These are phyloP conservation scores for Dasyprocta punctata DNA, from an alignment of 2,113 vertebrate genomes.

Conservation along the genomic window DNA sequence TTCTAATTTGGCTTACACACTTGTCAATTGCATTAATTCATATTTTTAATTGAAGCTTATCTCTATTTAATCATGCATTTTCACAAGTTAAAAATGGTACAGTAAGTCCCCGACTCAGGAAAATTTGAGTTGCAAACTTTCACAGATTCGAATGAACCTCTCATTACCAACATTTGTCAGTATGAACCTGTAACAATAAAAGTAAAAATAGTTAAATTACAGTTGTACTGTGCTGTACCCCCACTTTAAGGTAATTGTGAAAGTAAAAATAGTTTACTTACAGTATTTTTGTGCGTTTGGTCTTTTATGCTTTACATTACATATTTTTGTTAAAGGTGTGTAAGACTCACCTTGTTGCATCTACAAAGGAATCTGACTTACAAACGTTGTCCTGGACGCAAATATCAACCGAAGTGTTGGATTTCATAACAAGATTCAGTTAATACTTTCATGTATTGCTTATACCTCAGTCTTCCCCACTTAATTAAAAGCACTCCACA, in stretches of 20 bases:
- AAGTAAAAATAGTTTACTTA: not conserved
- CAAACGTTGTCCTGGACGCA: not conserved
- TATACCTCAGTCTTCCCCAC: not conserved
- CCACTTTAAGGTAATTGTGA: not conserved
- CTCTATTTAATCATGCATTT: not conserved
- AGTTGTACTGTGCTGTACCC: not conserved
- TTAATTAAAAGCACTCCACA: not conserved
- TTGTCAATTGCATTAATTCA: not conserved
- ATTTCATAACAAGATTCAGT: not conserved
- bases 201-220: not conserved
- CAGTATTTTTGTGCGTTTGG: not conserved
- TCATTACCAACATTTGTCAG: not conserved
- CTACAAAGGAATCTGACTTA: not conserved
- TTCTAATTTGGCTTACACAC: not conserved
- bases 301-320: not conserved
- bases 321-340: not conserved
- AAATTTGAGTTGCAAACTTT: not conserved
- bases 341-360: not conserved
- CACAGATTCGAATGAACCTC: not conserved
- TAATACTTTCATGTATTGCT: not conserved
- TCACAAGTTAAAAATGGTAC: not conserved
- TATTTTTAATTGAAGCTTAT: not conserved
- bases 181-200: not conserved
- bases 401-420: not conserved
- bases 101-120: not conserved